phyloP scores from a whole-genome alignment of 2,113 vertebrate species.

The Sphaerodactylus townsendi region DNA sequence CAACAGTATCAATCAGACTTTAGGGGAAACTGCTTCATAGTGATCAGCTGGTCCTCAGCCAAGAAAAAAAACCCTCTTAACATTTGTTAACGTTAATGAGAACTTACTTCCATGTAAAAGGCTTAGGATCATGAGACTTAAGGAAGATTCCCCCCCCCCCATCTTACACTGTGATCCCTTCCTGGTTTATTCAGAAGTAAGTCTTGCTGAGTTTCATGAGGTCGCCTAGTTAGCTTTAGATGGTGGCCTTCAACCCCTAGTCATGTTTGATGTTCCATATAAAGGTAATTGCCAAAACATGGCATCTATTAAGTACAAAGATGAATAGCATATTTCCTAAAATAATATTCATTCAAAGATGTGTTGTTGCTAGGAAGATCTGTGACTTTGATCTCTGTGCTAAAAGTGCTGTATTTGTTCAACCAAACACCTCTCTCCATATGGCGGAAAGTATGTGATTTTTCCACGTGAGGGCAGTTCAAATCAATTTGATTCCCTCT shows the following conservation, averaged over 20 bases:
- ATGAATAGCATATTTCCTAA: background rate
- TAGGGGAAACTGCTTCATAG: background rate
- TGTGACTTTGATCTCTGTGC: background rate
- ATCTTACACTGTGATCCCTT: background rate
- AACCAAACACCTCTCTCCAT: background rate
- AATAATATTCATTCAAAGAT: rapidly evolving
- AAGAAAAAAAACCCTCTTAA: background rate
- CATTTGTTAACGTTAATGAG: background rate
- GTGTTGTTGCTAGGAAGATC: slow-evolving; percentile 1
- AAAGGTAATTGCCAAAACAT: slow-evolving; percentile 8
- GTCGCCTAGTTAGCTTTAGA: background rate
- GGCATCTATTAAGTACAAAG: slow-evolving; percentile 8
- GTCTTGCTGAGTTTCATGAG: background rate
- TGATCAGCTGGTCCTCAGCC: background rate
- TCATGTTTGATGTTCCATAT: background rate
- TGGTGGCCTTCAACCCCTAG: background rate
- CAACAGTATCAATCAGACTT: background rate
- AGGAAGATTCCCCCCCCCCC: no score
- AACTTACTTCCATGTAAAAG: background rate
- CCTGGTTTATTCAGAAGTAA: background rate
- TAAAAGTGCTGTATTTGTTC: background rate
- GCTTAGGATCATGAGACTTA: background rate
- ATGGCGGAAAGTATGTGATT: background rate
- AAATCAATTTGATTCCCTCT: background rate
- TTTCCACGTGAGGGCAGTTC: background rate